Percentiles rank a stretch among this genome's conserved stretches.
phyloP scores from a whole-genome alignment of 2,113 vertebrate species.

The Pterophyllum scalare region DNA sequence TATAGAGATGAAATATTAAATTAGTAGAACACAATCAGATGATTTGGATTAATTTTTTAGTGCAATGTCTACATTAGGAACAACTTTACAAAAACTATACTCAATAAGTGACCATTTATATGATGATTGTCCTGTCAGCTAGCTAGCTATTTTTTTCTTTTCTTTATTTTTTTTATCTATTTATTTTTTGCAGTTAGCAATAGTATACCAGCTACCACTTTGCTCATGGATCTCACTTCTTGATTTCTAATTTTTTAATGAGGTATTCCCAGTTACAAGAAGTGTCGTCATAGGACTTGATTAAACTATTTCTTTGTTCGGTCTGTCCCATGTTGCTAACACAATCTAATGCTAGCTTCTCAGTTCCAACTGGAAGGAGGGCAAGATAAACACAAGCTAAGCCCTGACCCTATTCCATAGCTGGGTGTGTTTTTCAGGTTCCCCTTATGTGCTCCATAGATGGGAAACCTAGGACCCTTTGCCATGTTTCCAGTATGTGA shows the following conservation, averaged over 20 bases:
- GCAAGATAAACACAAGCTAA: background rate
- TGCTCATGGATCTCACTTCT: no score
- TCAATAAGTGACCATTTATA: no score
- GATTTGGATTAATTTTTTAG: background rate
- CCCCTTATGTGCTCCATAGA: background rate
- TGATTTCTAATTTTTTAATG: no score
- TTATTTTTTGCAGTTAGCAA: background rate
- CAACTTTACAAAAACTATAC: no score
- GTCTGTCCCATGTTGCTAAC: background rate
- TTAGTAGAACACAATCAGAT: background rate
- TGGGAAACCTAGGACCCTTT: background rate
- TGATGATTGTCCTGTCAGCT: background rate
- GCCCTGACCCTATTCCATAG: background rate
- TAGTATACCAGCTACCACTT: accelerated
- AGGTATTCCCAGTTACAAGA: background rate
- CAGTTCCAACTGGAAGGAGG: background rate
- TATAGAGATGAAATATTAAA: background rate
- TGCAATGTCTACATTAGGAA: background rate
- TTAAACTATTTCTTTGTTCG: background rate
- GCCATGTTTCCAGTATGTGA: background rate
- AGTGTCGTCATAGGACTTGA: background rate
- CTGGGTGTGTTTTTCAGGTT: background rate
- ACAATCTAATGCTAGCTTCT: background rate
- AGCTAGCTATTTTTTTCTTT: no score
- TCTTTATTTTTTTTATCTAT: no score